A percentile compares a stretch with the other conserved stretches of the same genome.
These are phyloP conservation scores for Miltochrista miniata DNA, from an alignment of 2,888 invertebrate genomes.

Conservation along the genomic window DNA sequence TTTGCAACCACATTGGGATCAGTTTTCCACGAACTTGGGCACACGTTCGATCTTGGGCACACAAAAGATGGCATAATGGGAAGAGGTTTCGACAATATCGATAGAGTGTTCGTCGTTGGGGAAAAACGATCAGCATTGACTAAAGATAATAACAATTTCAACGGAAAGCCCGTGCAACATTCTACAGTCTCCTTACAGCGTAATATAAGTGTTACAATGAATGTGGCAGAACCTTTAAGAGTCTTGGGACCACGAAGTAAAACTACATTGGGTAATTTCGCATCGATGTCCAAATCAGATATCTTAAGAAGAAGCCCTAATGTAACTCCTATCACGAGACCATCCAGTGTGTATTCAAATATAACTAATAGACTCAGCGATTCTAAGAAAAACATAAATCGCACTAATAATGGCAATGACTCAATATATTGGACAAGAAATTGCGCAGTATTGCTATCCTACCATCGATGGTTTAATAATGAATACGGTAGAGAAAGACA, in stretches of 20 bases:
- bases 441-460: constrained; percentile 86
- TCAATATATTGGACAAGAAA: constrained; percentile 85
- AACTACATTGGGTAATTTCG: constrained; percentile 79
- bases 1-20: constrained; percentile 96
- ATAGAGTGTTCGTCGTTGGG: constrained; percentile 88
- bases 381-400: constrained; percentile 70
- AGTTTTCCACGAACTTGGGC: constrained; percentile 96
- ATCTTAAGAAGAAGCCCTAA: constrained; percentile 76
- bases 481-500: constrained; percentile 81
- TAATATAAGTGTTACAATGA: constrained; percentile 85
- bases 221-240: constrained; percentile 81
- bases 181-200: constrained; percentile 84
- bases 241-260: constrained; percentile 80
- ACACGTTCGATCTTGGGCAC: constrained; percentile 97
- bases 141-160: constrained; percentile 82
- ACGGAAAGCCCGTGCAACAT: constrained; percentile 85
- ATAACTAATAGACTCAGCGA: constrained; percentile 74
- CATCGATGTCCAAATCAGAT: constrained; percentile 74
- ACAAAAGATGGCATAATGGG: constrained; percentile 97
- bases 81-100: constrained; percentile 92
- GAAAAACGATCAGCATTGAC: constrained; percentile 72
- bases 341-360: constrained; percentile 77
- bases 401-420: constrained; percentile 73
- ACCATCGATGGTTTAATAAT: constrained; percentile 85
- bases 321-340: constrained; percentile 79